phyloP scores from a whole-genome alignment of 2,888 invertebrate genomes.

The Autographa pulchrina region DNA sequence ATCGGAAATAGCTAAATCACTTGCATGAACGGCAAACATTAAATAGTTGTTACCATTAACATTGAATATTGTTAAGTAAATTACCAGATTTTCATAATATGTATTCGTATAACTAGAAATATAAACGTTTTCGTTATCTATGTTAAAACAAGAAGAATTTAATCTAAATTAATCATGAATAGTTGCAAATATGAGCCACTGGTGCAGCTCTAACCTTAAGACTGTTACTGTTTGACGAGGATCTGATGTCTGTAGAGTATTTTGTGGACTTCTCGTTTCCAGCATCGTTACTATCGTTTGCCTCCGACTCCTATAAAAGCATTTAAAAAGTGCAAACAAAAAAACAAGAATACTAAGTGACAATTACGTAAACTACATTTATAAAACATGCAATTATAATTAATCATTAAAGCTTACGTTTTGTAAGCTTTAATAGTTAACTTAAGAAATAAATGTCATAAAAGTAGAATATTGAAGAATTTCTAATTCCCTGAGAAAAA shows the following conservation, averaged over 20 bases:
- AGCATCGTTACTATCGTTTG: slow-evolving; percentile 17
- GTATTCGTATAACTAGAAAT: neutral
- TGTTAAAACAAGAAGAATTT: slow-evolving; percentile 28
- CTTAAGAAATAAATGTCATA: neutral
- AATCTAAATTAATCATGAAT: slow-evolving; percentile 28
- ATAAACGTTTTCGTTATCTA: neutral
- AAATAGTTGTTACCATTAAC: too few species aligned
- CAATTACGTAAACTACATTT: slow-evolving; percentile 7
- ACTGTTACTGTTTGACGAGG: slow-evolving; percentile 47
- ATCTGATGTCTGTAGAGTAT: slow-evolving; percentile 49
- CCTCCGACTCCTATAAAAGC: slow-evolving; percentile 46
- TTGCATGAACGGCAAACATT: neutral
- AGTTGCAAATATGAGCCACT: slow-evolving; percentile 37
- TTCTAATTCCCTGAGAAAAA: neutral
- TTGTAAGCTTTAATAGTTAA: neutral
- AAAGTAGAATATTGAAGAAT: neutral
- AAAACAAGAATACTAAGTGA: slow-evolving; percentile 9
- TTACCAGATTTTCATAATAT: neutral
- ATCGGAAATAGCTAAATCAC: neutral
- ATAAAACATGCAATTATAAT: slow-evolving; percentile 20
- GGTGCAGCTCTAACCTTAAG: slow-evolving; percentile 48
- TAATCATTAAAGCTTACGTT: slow-evolving; percentile 13
- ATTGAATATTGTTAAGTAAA: too few species aligned
- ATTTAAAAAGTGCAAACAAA: slow-evolving; percentile 39
- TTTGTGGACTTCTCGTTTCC: slow-evolving; percentile 36